Evolutionary conservation across 92 coral and sea anemone species (phyloP), one percentile per base, ranked within the genome.

Genomic region (Epizoanthus ramosus): DNA sequence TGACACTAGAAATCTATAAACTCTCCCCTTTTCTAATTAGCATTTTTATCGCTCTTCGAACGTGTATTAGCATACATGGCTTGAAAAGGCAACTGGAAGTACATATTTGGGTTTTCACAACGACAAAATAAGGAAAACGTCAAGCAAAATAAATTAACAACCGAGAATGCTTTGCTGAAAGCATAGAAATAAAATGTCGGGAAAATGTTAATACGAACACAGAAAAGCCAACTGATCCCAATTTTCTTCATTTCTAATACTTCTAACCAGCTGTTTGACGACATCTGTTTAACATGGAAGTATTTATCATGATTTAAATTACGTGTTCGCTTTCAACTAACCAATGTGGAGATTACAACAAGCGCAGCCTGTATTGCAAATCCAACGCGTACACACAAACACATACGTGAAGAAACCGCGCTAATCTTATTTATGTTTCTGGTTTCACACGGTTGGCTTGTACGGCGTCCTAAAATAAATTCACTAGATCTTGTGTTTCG

Each of bases 271-370:
- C 71, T 77, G 82, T 61, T 63, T 66, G 50, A 18, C 47, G 87
- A 88, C 98, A 93, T 91, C 98, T 93, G 98, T 83, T 91, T 88
- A 91, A 85, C 91, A 89, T 85, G 85, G 88, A 86, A 89, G 83
- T 90, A 84, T 89, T 90, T 92, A 88, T 90, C 89, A 80, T 80
- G 63, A 60, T 77, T 77, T 3, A 24, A 77, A 60, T 77, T 61
- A 77, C 54, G 82, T 61, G 71, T 59, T 39, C 31, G 19, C 10
- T 63, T 60, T 77, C 56, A 39, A 22, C 82, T 59, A 77, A 77
- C 82, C 82, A 77, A 57, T 19, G 41, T 59, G 16, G 24, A 77
- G 82, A 77, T 77, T 77, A 77, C 37, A 76, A 75, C 80, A 39
- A 45, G 63, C 6, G 43, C 68, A 18, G 63, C 22, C 31, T 28